These are phyloP conservation scores for Planiliza haematocheilus DNA, from an alignment of 2,113 vertebrate genomes.

Conservation along the genomic window DNA sequence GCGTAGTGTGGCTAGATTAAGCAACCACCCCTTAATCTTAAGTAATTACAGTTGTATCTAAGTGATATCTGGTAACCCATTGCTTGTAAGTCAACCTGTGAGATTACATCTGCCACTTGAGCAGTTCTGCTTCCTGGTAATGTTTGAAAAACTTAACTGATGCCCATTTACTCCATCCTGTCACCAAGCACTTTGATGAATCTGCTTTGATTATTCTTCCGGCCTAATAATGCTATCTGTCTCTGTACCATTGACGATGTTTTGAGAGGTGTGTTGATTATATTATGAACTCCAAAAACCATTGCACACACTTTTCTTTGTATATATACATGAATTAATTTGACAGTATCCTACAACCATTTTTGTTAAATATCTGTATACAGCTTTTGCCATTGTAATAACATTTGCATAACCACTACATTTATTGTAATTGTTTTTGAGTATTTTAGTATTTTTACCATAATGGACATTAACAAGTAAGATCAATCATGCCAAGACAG, in stretches of 20 bases:
- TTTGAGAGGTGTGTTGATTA: constrained; percentile 46
- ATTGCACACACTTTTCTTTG: constrained; percentile 22
- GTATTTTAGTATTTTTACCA: constrained; percentile 40
- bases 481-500: constrained; percentile 1
- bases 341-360: constrained; percentile 10
- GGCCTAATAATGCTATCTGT: constrained; percentile 41
- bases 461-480: neutral
- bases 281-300: constrained; percentile 38
- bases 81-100: constrained; percentile 47
- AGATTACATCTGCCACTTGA: constrained; percentile 48
- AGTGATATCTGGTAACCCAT: neutral
- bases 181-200: constrained; percentile 71
- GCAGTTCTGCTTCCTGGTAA: constrained; percentile 3
- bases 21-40: neutral
- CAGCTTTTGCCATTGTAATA: constrained; percentile 46
- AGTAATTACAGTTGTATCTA: neutral
- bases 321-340: constrained; percentile 48
- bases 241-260: constrained; percentile 26
- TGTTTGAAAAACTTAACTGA: constrained; percentile 13
- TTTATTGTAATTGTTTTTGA: constrained; percentile 30
- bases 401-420: constrained; percentile 48
- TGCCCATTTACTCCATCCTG: constrained; percentile 54
- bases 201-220: constrained; percentile 44
- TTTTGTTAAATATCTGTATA: constrained; percentile 33
- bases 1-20: neutral